phyloP scores from a whole-genome alignment of 2,888 invertebrate species.

The Polyploca ridens region DNA sequence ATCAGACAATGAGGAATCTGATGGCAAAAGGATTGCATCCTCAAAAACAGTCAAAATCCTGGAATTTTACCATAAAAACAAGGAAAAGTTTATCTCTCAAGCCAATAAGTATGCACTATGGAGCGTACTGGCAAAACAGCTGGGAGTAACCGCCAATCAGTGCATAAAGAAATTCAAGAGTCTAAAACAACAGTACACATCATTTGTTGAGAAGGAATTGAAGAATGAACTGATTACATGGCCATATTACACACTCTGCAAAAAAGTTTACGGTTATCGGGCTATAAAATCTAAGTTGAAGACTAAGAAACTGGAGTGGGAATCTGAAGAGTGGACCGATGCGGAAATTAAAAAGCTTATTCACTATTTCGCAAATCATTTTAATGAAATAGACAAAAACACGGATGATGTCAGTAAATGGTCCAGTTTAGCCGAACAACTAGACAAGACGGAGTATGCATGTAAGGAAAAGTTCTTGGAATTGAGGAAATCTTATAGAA shows the following conservation, averaged over 20 bases:
- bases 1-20: constrained; percentile 51
- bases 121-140: constrained; percentile 60
- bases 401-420: constrained; percentile 53
- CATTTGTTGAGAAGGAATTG: constrained; percentile 69
- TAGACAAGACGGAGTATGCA: constrained; percentile 51
- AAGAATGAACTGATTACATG: constrained; percentile 74
- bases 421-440: constrained; percentile 47
- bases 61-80: constrained; percentile 71
- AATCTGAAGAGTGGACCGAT: constrained; percentile 66
- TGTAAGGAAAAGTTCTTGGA: constrained; percentile 71
- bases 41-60: constrained; percentile 70
- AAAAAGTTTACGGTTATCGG: constrained; percentile 76
- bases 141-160: constrained; percentile 62
- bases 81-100: constrained; percentile 64
- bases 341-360: constrained; percentile 69
- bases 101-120: constrained; percentile 63
- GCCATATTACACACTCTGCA: constrained; percentile 74
- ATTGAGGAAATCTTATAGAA: constrained; percentile 69
- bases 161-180: constrained; percentile 72
- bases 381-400: constrained; percentile 49
- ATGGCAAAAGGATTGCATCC: constrained; percentile 59
- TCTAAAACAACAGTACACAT: constrained; percentile 69
- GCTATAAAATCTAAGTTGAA: constrained; percentile 67
- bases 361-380: constrained; percentile 57
- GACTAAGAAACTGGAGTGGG: constrained; percentile 53